Evolutionary conservation across 2,113 vertebrate species (phyloP), one percentile per base, ranked within the genome.

Genomic region (Pomatostomus ruficeps): DNA sequence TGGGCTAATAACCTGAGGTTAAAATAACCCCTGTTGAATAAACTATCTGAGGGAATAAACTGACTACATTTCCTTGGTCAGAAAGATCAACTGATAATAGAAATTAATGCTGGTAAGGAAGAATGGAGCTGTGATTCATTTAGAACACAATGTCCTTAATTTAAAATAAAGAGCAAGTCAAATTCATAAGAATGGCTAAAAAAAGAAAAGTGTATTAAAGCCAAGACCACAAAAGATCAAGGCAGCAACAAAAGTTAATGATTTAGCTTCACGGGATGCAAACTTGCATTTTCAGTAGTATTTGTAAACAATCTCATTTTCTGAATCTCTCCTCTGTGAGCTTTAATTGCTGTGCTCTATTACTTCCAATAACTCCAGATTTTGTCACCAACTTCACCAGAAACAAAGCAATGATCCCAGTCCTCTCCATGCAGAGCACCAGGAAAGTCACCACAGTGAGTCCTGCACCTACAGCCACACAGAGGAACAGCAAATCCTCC

Each of bases 1-100:
- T 95, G 93, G 66, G 88, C 71, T 95, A 97, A 96, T 95, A 96
- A 95, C 81, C 89, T 54, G 90, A 95, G 95, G 90, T 97, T 96
- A 91, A 96, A 95, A 96, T 79, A 97, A 81, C 78, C 89, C 95
- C 93, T 73, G 67, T 54, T 71, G 86, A 91, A 95, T 92, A 94
- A 94, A 96, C 89, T 94, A 52, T 91, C 91, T 79, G 75, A 78
- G 85, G 54, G 74, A 96, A 92, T 88, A 96, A 94, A 70, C 63
- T 45, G 67, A 77, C 70, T 79, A 43, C 29, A 78, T 82, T 48
- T 87, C 85, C 94, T 91, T 96, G 93, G 93, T 91, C 85, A 95
- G 93, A 97, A 97, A 93, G 89, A 95, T 76, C 90, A 95, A 94
- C 81, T 66, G 94, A 80, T 89, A 81, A 86, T 23, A 94, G 85